Evolutionary conservation across 2,797 vertebrate species (phyloP).

Genomic region (Austrolebias charrua): DNA sequence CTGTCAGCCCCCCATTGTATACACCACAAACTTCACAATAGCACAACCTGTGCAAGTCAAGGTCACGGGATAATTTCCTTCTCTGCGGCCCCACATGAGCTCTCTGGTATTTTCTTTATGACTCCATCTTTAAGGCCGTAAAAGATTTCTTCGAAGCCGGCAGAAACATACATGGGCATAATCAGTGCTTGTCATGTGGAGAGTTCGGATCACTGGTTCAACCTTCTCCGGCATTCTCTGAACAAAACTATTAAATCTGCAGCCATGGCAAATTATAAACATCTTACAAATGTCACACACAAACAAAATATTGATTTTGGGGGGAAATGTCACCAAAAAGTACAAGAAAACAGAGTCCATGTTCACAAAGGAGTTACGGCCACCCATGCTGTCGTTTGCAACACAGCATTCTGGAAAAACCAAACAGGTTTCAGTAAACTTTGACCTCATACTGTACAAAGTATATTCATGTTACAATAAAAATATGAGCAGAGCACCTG

Average conservation of each 20-base stretch:
- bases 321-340: conserved; percentile 65
- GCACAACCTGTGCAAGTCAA: conserved; percentile 43
- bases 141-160: conserved; percentile 28
- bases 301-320: conserved; percentile 64
- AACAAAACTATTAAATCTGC: conserved; percentile 60
- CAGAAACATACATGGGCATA: conserved; percentile 34
- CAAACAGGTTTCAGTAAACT: not conserved
- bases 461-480: not conserved
- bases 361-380: conserved; percentile 24
- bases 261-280: conserved; percentile 57
- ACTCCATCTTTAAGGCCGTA: conserved; percentile 40
- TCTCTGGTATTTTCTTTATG: conserved; percentile 35
- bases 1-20: conserved; percentile 12
- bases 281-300: conserved; percentile 70
- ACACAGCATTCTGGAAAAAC: not conserved
- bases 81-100: conserved; percentile 45
- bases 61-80: conserved; percentile 62
- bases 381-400: conserved; percentile 6
- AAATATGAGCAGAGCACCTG: not conserved
- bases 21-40: conserved; percentile 23
- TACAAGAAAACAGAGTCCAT: conserved; percentile 20
- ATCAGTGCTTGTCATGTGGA: conserved; percentile 51
- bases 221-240: conserved; percentile 46
- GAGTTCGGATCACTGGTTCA: conserved; percentile 64
- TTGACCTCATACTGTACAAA: not conserved